Evolutionary conservation across 2,888 invertebrate genomes (phyloP).

Genomic region (Melikaiella ostensackeni): DNA sequence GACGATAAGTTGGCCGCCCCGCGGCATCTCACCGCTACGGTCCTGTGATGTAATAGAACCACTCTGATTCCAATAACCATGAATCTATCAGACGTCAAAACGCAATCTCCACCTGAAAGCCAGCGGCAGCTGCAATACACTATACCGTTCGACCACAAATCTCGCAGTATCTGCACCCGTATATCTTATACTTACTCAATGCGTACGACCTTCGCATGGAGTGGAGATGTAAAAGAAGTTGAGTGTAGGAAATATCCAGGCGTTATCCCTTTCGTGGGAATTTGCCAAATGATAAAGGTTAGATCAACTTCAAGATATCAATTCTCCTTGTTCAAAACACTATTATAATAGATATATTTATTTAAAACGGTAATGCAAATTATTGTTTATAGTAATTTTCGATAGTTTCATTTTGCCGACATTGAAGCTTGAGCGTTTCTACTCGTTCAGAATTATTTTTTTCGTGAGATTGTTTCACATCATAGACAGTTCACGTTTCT

Average conservation of each 20-base stretch:
- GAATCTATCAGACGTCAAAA: conserved; percentile 88
- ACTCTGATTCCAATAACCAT: conserved; percentile 86
- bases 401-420: no score
- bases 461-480: no score
- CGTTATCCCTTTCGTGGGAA: no score
- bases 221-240: conserved; percentile 62
- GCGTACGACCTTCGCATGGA: conserved; percentile 52
- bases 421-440: no score
- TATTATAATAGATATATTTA: no score
- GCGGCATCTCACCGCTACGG: conserved; percentile 47
- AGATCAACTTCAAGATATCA: no score
- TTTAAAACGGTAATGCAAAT: no score
- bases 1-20: conserved; percentile 64
- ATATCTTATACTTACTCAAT: conserved; percentile 60
- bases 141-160: conserved; percentile 66
- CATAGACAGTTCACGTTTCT: no score
- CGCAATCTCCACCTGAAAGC: conserved; percentile 82
- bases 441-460: no score
- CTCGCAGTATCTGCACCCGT: conserved; percentile 66
- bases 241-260: conserved; percentile 25
- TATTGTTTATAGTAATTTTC: no score
- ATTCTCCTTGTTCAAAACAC: no score
- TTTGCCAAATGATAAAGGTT: no score
- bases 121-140: conserved; percentile 70
- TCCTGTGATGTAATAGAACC: conserved; percentile 65